These are phyloP conservation scores for Aphrophora alni DNA, from an alignment of 2,888 invertebrate genomes.

Conservation along the genomic window DNA sequence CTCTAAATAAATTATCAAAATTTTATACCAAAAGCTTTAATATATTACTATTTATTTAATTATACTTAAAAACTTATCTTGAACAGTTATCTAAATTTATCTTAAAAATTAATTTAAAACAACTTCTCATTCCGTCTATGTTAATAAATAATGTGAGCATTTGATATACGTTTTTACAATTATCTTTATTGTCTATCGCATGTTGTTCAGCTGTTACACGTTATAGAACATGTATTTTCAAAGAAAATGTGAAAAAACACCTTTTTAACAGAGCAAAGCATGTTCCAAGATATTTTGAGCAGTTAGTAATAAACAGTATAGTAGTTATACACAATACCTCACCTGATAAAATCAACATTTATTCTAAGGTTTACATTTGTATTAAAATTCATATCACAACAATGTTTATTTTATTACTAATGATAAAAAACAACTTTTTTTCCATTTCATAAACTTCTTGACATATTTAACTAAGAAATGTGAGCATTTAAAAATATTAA, in stretches of 20 bases:
- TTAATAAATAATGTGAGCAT: too few relatives aligned
- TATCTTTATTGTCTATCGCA: background rate
- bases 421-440: background rate
- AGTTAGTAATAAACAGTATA: background rate
- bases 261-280: background rate
- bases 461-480: background rate
- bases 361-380: background rate
- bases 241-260: too few relatives aligned
- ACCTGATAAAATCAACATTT: background rate
- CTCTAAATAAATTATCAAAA: too few relatives aligned
- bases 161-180: too few relatives aligned
- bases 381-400: constrained; percentile 6
- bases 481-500: background rate
- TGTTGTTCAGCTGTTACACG: background rate
- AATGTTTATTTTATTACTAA: background rate
- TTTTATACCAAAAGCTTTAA: too few relatives aligned
- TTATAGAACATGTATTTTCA: too few relatives aligned
- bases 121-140: too few relatives aligned
- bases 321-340: background rate
- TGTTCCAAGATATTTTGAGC: background rate
- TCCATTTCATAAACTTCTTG: background rate
- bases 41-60: too few relatives aligned
- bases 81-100: too few relatives aligned
- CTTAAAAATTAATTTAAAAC: too few relatives aligned
- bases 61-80: too few relatives aligned